These are phyloP conservation scores for Aspidoscelis tigris DNA, from an alignment of 2,113 vertebrate species.

Conservation along the genomic window DNA sequence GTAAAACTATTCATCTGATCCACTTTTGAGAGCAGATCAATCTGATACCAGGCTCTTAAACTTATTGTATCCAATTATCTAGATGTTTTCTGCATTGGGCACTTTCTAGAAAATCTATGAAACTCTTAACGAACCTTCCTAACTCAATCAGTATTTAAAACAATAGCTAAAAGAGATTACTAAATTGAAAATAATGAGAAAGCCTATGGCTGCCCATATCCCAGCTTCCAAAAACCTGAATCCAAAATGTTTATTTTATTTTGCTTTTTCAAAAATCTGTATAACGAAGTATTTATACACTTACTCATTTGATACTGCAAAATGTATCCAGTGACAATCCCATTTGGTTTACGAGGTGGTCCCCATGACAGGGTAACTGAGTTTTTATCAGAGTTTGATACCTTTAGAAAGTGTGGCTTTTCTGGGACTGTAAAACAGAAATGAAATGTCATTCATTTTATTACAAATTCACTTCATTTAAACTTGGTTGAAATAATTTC, in stretches of 20 bases:
- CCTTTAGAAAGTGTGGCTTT: constrained; percentile 85
- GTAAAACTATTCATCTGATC: too few relatives aligned
- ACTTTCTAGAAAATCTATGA: neutral
- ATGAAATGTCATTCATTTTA: neutral
- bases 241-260: neutral
- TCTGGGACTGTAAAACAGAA: constrained; percentile 85
- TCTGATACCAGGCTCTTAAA: too few relatives aligned
- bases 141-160: neutral
- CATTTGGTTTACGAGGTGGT: constrained; percentile 86
- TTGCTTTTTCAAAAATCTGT: neutral
- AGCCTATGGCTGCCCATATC: too few relatives aligned
- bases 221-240: neutral
- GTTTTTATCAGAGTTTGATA: constrained; percentile 84
- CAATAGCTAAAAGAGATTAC: neutral
- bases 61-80: too few relatives aligned
- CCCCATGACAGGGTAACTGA: constrained; percentile 87
- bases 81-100: too few relatives aligned
- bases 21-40: too few relatives aligned
- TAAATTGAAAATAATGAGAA: neutral
- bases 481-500: neutral
- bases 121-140: neutral
- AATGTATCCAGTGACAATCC: constrained; percentile 87
- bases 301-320: constrained; percentile 94
- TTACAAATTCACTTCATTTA: neutral
- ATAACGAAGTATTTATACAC: constrained; percentile 58